These are phyloP conservation scores for Halictus quadricinctus DNA, from an alignment of 2,888 invertebrate species.

Conservation along the genomic window DNA sequence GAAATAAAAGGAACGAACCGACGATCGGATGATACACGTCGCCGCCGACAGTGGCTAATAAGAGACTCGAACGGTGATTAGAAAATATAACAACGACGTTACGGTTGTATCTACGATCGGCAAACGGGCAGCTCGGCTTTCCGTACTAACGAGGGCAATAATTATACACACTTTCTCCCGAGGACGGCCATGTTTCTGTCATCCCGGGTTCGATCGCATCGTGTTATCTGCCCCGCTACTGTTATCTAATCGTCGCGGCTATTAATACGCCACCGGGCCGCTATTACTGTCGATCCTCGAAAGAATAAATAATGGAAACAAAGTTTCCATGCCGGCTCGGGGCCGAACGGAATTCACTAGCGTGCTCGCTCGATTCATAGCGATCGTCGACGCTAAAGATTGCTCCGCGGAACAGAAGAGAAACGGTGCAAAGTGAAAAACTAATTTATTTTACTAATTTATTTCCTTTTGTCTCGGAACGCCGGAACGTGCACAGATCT, in stretches of 20 bases:
- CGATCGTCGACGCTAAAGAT: not conserved
- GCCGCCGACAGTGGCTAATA: slow-evolving; percentile 22
- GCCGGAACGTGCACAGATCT: not conserved
- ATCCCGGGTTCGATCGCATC: slow-evolving; percentile 43
- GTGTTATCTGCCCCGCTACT: slow-evolving; percentile 9
- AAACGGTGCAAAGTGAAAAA: slow-evolving; percentile 4
- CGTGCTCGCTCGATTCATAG: not conserved
- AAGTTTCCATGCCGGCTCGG: not conserved
- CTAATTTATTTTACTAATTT: not conserved
- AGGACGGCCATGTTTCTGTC: slow-evolving; percentile 47
- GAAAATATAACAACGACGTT: slow-evolving; percentile 45
- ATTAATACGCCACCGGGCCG: slow-evolving; percentile 43
- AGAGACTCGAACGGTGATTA: slow-evolving; percentile 27
- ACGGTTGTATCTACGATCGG: slow-evolving; percentile 14
- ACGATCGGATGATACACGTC: slow-evolving; percentile 2
- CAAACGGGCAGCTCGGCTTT: not conserved
- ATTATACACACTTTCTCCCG: slow-evolving; percentile 55
- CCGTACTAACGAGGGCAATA: slow-evolving; percentile 45
- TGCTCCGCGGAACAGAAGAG: not conserved
- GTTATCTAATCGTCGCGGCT: slow-evolving; percentile 29
- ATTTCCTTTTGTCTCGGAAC: not conserved
- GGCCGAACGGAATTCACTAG: not conserved
- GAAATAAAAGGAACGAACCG: slow-evolving; percentile 14
- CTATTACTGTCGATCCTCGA: slow-evolving; percentile 31
- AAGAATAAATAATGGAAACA: slow-evolving; percentile 51